Conservation (phyloP, 2,113 vertebrate genomes). For the Thinocorus orbignyianus region DNA sequence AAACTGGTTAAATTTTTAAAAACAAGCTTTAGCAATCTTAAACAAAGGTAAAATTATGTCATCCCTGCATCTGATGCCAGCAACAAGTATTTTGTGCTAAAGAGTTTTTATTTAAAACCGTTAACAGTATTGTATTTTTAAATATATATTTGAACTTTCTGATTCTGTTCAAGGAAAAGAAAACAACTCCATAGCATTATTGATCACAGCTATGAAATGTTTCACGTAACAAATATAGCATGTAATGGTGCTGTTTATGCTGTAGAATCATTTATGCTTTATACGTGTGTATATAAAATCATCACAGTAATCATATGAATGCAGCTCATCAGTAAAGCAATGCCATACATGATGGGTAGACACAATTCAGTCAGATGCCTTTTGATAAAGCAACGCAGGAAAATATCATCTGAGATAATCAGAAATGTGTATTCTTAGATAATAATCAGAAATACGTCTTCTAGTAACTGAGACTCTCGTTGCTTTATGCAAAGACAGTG, state of each 20-base stretch:
- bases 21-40: neutral
- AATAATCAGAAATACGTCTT: neutral
- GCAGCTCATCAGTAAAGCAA: neutral
- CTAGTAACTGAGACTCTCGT: neutral
- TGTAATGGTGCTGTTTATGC: neutral
- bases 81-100: neutral
- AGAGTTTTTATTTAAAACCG: neutral
- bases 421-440: neutral
- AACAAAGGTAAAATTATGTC: neutral
- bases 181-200: neutral
- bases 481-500: neutral
- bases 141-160: neutral
- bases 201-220: neutral
- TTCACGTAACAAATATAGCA: neutral
- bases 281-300: neutral
- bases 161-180: neutral
- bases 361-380: neutral
- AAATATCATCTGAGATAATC: neutral
- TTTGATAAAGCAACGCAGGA: neutral
- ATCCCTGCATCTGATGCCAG: neutral
- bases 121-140: neutral
- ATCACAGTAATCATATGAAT: neutral
- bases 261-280: neutral
- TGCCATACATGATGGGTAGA: neutral
- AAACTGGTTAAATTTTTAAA: neutral